These are phyloP conservation scores for Phylloscopus trochilus DNA, from an alignment of 2,113 vertebrate species.

Conservation along the genomic window DNA sequence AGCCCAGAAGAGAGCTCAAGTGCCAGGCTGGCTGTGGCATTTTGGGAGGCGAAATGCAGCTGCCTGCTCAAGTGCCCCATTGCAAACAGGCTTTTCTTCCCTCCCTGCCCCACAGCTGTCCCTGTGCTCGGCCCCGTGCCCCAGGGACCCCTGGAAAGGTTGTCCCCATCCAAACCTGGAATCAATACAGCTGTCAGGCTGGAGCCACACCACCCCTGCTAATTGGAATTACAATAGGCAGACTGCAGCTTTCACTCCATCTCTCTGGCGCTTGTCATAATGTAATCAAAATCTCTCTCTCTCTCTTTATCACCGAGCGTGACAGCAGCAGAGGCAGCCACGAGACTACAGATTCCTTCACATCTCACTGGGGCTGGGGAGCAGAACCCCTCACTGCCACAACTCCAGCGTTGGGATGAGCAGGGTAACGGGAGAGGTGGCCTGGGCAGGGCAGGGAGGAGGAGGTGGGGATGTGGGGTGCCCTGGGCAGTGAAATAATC, in stretches of 20 bases:
- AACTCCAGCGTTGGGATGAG: not conserved
- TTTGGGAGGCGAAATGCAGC: not conserved
- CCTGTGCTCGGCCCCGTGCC: not conserved
- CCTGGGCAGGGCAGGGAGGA: not conserved
- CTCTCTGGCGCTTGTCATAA: constrained; percentile 33
- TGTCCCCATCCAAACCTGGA: not conserved
- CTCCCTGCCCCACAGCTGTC: not conserved
- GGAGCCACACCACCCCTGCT: constrained; percentile 9
- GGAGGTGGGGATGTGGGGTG: not conserved
- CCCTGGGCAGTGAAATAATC: no score
- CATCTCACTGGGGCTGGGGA: not conserved
- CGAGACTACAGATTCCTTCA: not conserved
- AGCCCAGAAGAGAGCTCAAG: not conserved
- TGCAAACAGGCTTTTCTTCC: not conserved
- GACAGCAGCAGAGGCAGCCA: not conserved
- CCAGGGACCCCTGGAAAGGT: not conserved
- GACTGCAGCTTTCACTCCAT: constrained; percentile 33
- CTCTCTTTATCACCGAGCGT: not conserved
- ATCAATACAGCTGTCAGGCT: constrained; percentile 45
- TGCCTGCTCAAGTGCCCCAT: not conserved
- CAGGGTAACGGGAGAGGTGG: not conserved
- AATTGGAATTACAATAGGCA: constrained; percentile 47
- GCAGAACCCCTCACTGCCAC: not conserved
- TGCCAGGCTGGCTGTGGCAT: not conserved
- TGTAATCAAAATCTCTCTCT: constrained; percentile 36